phyloP scores from a whole-genome alignment of 2,113 vertebrate species.

The Pluvialis apricaria region DNA sequence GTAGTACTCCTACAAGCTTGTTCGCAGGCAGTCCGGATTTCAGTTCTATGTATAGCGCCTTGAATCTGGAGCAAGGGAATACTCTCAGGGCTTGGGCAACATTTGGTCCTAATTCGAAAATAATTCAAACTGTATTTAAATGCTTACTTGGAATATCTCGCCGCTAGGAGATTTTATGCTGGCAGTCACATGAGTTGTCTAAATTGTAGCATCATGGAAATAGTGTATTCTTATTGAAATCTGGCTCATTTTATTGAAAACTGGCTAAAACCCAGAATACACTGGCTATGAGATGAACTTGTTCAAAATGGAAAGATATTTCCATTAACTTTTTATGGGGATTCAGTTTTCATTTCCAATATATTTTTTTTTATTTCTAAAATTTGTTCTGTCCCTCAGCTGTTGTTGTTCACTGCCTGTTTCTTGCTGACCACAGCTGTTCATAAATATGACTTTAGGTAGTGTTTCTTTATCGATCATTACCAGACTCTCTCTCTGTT shows the following conservation, averaged over 20 bases:
- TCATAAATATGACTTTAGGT: background rate
- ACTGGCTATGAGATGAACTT: background rate
- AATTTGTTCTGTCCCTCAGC: background rate
- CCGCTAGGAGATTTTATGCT: background rate
- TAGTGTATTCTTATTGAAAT: background rate
- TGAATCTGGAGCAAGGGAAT: background rate
- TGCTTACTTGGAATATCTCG: background rate
- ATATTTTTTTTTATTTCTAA: background rate
- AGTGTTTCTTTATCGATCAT: background rate
- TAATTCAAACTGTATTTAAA: background rate
- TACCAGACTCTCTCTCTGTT: background rate
- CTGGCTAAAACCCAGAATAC: background rate
- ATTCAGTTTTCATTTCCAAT: background rate
- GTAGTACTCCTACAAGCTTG: background rate
- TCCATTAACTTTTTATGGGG: background rate
- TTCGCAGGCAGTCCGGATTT: background rate
- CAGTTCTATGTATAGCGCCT: background rate
- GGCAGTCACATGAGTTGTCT: background rate
- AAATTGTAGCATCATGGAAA: background rate
- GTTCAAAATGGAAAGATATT: slow-evolving; percentile 11
- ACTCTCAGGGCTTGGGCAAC: background rate
- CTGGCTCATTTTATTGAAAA: background rate
- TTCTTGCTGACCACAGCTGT: background rate
- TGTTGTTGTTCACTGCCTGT: background rate
- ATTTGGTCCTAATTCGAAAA: background rate